These are phyloP conservation scores for Chromis chromis DNA, from an alignment of 2,797 vertebrate genomes.

Conservation along the genomic window DNA sequence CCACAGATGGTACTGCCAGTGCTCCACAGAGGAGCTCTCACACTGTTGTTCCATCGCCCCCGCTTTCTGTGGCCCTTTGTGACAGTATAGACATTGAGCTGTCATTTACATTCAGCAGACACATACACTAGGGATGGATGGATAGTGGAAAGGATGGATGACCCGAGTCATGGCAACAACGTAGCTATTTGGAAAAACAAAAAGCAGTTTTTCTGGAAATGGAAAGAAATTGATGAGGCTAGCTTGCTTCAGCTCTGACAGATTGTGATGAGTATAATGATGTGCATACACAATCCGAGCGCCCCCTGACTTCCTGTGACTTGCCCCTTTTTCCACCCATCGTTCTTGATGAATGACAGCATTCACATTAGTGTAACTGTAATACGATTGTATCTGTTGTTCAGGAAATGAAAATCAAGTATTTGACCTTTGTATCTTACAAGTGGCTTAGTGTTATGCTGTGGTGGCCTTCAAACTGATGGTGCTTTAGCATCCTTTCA, in stretches of 20 bases:
- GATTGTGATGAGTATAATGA: conserved; percentile 75
- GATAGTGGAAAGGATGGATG: conserved; percentile 72
- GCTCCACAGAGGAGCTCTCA: conserved; percentile 75
- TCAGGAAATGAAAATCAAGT: conserved; percentile 82
- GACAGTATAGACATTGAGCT: conserved; percentile 78
- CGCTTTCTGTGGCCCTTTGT: conserved; percentile 83
- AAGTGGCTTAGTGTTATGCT: conserved; percentile 74
- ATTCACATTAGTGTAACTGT: conserved; percentile 75
- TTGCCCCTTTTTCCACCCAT: conserved; percentile 67
- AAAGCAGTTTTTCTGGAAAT: conserved; percentile 69
- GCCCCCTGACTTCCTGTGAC: conserved; percentile 72
- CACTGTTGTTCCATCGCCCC: conserved; percentile 77
- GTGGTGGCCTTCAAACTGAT: conserved; percentile 54
- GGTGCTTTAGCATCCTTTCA: conserved; percentile 49
- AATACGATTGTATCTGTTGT: conserved; percentile 72
- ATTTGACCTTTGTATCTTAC: conserved; percentile 82
- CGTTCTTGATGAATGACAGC: conserved; percentile 72
- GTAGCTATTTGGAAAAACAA: conserved; percentile 75
- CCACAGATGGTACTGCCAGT: conserved; percentile 85
- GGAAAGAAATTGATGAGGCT: conserved; percentile 78
- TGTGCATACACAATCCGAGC: conserved; percentile 60
- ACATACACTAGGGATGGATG: conserved; percentile 68
- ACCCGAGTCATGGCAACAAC: conserved; percentile 80
- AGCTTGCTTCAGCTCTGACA: conserved; percentile 54
- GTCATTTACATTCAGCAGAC: conserved; percentile 83